Evolutionary conservation across 2,888 invertebrate species (phyloP), one percentile per base, ranked within the genome.

Genomic region (Orchesella flavescens): DNA sequence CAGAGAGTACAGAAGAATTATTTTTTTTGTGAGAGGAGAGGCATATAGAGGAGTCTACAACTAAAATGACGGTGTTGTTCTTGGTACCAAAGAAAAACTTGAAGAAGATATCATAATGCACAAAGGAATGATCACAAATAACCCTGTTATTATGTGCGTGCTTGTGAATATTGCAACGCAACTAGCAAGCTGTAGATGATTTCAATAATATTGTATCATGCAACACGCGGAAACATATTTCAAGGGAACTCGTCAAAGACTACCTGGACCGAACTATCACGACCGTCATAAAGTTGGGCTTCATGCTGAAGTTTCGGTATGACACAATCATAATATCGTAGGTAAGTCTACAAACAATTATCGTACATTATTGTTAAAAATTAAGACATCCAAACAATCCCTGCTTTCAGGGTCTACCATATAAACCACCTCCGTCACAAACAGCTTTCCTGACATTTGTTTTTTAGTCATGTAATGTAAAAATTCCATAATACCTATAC

Each of bases 31-130:
- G 12, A 24, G 46, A 2, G 23, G 24, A 63, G 9, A 53, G n/a
- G 9, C 46, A 13, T 65, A 65, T 43, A 59, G 59, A n/a, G n/a
- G n/a, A n/a, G n/a, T n/a, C n/a, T n/a, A n/a, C n/a, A n/a, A n/a
- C n/a, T 21, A 71, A 69, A 73, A 72, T 73, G 73, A 59, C 46
- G 44, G 10, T 15, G 73, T 61, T 63, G 61, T 74, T 74, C 12
- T 73, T 49, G 44, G 49, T 75, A 49, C 34, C 43, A 63, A 15
- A 13, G 21, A 44, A 72, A 44, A 73, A 61, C 61, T 46, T 24
- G 57, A 72, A 57, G 57, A 61, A 61, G 63, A 63, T 49, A 49
- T 74, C 72, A 55, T 61, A 61, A 24, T 55, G 57, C 59, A 59
- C 57, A 9, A 72, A 68, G 10, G 3, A 53, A 53, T 53, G 1